A percentile compares a stretch with the other conserved stretches of the same genome.
These are phyloP conservation scores for Spilarctia lutea DNA, from an alignment of 2,888 invertebrate genomes.

Conservation along the genomic window DNA sequence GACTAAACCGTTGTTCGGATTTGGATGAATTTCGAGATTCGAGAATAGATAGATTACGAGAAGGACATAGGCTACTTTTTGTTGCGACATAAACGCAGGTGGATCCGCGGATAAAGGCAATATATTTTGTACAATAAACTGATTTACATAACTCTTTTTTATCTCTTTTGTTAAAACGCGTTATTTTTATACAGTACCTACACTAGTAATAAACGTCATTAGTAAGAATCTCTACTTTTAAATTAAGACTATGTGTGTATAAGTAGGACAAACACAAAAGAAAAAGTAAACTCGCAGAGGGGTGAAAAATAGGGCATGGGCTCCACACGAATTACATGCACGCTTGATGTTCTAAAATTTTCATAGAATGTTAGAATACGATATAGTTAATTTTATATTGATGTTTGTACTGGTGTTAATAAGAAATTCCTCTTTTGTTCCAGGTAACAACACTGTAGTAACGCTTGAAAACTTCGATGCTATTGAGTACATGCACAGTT, in stretches of 20 bases:
- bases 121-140: no score
- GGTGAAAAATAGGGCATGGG: background rate
- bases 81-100: no score
- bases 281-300: background rate
- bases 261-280: background rate
- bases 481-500: constrained; percentile 15
- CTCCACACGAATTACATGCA: background rate
- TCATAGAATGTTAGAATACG: background rate
- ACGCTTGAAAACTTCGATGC: constrained; percentile 11
- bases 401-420: background rate
- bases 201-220: background rate
- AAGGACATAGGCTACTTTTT: no score
- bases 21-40: no score
- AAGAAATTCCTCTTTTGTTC: constrained; percentile 13
- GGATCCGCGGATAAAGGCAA: no score
- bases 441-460: constrained; percentile 19
- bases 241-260: background rate
- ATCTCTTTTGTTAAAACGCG: no score
- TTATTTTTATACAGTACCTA: no score
- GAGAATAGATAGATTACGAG: no score
- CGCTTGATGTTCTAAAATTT: background rate
- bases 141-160: no score
- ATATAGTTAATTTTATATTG: background rate
- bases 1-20: no score
- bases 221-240: background rate